Base-by-base conservation (phyloP, 2,888 invertebrate genomes). In the Molorchus minor region DNA sequence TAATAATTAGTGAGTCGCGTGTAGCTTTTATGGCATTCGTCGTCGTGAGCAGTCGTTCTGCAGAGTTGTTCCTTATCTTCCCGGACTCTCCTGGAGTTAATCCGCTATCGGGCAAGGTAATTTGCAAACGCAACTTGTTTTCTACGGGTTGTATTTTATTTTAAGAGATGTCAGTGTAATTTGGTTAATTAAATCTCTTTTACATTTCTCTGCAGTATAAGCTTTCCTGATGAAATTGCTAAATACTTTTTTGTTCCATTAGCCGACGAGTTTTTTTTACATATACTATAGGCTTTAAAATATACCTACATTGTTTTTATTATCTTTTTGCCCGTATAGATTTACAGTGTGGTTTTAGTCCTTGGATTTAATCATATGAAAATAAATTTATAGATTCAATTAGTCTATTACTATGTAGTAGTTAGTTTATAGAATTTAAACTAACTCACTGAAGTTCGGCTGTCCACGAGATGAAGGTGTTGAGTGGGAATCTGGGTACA, bases 1-100 rank as follows among this genome's bases (percentile, higher is more conserved):
- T 51, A 44, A 40, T 45, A 33, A 56, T 43, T 43, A 52, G 52
- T 29, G 52, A 49, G 49, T 36, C 49, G 49, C 49, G 49, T 49
- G 49, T 38, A 49, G 49, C 49, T 52, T 52, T 52, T 52, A 41
- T 30, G 19, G 30, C 52, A 12, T n/a, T 29, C 29, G 30, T n/a
- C 52, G n/a, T n/a, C 15, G 29, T 15, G 33, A 30, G 30, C 17
- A 17, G 52, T 20, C 29, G 15, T 52, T 49, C 38, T 25, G 35
- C n/a, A 38, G 21, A 36, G 16, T 17, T 49, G 25, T 38, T 52
- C 15, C 52, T 52, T 52, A 52, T 52, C 52, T 52, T 13, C 21
- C 19, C n/a, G 29, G 16, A 12, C 38, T 19, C 17, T 19, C 7
- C 4, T 12, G 43, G 33, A 33, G 49, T 21, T 41, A 49, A 49